Evolutionary conservation across 2,113 vertebrate species (phyloP).

Genomic region (Melanerpes aurifrons): DNA sequence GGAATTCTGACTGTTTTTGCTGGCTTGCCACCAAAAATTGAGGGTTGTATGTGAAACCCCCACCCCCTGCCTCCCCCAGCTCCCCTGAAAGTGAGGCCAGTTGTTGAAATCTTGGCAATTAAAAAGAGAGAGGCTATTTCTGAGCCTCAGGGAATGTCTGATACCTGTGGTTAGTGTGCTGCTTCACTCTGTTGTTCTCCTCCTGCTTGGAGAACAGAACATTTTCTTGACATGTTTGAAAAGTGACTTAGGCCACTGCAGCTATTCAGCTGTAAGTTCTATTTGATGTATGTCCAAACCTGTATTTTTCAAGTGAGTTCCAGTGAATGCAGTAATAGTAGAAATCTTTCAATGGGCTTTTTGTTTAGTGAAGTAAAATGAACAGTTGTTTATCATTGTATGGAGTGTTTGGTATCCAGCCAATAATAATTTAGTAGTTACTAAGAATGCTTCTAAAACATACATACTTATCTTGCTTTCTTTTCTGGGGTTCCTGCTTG

Average conservation of each 20-base stretch:
- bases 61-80: too few relatives aligned
- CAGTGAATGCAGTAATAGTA: slow-evolving; percentile 37
- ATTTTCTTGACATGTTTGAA: slow-evolving; percentile 57
- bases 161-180: slow-evolving; percentile 1
- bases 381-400: slow-evolving; percentile 55
- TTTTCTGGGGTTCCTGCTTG: slow-evolving; percentile 35
- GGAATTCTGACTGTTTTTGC: slow-evolving; percentile 35
- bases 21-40: slow-evolving; percentile 32
- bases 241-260: slow-evolving; percentile 28
- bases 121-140: slow-evolving; percentile 19
- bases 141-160: slow-evolving; percentile 14
- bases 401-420: slow-evolving; percentile 36
- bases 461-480: slow-evolving; percentile 52
- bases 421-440: slow-evolving; percentile 59
- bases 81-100: not conserved
- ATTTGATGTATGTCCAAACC: slow-evolving; percentile 64
- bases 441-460: slow-evolving; percentile 52
- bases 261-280: slow-evolving; percentile 42
- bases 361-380: slow-evolving; percentile 62
- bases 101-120: not conserved
- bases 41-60: not conserved
- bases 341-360: slow-evolving; percentile 47
- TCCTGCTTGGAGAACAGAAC: slow-evolving; percentile 41
- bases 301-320: slow-evolving; percentile 52
- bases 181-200: not conserved